A percentile compares a stretch with the other conserved stretches of the same genome.
Conservation (phyloP, 2,888 invertebrate genomes). For the Lasioglossum leucozonium region DNA sequence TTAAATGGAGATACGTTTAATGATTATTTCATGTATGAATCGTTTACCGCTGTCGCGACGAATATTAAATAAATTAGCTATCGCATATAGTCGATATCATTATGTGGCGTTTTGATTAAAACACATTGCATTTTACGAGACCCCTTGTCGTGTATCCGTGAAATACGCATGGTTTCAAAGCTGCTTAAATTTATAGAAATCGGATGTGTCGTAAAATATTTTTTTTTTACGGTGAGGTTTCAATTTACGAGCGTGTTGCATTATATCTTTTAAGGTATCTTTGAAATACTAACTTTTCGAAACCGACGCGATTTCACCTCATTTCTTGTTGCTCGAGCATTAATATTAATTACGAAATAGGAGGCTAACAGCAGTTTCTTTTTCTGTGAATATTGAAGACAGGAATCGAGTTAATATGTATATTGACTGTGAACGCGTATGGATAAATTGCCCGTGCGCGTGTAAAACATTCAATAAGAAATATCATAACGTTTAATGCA, state of each 20-base stretch:
- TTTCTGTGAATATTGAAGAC: neutral
- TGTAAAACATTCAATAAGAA: neutral
- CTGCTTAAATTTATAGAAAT: neutral
- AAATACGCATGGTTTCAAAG: neutral
- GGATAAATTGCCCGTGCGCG: neutral
- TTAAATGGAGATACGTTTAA: neutral
- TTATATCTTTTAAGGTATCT: neutral
- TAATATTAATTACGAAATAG: slow-evolving; percentile 9
- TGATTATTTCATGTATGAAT: neutral
- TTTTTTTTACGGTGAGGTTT: neutral
- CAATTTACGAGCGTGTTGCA: neutral
- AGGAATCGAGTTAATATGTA: neutral
- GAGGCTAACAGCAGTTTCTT: neutral
- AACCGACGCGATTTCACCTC: neutral
- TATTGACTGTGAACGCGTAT: neutral
- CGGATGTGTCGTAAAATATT: neutral
- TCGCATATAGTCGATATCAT: neutral
- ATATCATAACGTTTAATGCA: neutral
- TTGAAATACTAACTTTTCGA: neutral
- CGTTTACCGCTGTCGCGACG: neutral
- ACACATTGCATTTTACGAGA: neutral
- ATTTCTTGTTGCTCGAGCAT: neutral
- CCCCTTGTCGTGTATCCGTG: neutral
- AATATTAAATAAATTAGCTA: neutral
- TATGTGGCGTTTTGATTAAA: neutral